These are phyloP conservation scores for Hydrozoanthus tunicans DNA, from an alignment of 64 coral and sea anemone genomes.

Conservation along the genomic window DNA sequence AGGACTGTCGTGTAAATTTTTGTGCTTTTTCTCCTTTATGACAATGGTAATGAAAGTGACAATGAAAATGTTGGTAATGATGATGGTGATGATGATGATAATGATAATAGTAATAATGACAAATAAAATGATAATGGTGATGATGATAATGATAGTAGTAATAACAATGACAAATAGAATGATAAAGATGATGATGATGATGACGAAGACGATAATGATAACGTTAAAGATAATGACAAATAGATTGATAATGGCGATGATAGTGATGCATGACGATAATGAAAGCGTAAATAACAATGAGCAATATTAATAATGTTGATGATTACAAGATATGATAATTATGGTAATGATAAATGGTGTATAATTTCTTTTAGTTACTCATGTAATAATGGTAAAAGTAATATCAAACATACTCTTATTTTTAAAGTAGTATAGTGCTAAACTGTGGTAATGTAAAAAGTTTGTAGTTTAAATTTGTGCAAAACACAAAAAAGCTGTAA, in stretches of 20 bases:
- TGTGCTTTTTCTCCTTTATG: too few relatives aligned
- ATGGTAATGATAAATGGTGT: neutral
- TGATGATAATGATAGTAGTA: neutral
- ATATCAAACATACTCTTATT: too few relatives aligned
- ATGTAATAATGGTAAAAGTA: too few relatives aligned
- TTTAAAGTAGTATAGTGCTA: too few relatives aligned
- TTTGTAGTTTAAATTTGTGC: too few relatives aligned
- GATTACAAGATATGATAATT: neutral
- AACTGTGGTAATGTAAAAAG: too few relatives aligned
- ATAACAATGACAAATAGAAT: neutral
- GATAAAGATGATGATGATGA: neutral
- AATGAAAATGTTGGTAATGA: neutral
- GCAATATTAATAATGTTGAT: neutral
- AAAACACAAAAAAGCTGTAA: too few relatives aligned
- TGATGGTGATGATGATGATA: neutral
- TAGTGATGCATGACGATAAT: neutral
- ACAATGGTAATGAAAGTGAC: neutral
- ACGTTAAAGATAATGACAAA: neutral
- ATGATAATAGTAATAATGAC: neutral
- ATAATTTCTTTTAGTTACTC: neutral
- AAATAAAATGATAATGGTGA: neutral
- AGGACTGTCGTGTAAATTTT: too few relatives aligned
- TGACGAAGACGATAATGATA: too few relatives aligned
- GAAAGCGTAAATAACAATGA: neutral
- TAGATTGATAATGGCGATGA: neutral